Percentiles rank a stretch among this genome's conserved stretches.
Evolutionary conservation across 2,888 invertebrate species (phyloP).

Genomic region (Ceratothoa steindachneri): DNA sequence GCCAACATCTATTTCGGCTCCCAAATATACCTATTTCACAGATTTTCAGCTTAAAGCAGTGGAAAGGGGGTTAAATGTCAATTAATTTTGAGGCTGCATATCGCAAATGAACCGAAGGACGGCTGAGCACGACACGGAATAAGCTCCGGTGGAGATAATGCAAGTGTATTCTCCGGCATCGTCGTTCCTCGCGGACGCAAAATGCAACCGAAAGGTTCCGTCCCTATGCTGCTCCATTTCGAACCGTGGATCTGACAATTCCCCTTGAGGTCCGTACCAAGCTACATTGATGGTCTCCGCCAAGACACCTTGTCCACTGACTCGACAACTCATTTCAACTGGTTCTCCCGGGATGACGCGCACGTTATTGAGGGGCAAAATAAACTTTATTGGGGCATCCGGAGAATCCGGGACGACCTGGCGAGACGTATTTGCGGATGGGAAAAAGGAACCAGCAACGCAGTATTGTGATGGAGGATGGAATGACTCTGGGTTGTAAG

Average conservation of each 20-base stretch:
- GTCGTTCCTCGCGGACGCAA: constrained; percentile 33
- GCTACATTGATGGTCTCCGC: constrained; percentile 32
- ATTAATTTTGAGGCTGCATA: too few relatives aligned
- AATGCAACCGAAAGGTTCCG: constrained; percentile 38
- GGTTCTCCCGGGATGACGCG: constrained; percentile 38
- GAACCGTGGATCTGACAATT: constrained; percentile 39
- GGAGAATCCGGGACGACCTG: constrained; percentile 25
- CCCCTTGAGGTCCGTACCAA: constrained; percentile 39
- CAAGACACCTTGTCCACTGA: constrained; percentile 35
- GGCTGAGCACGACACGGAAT: constrained; percentile 36
- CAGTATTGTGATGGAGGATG: neutral
- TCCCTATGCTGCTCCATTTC: constrained; percentile 43
- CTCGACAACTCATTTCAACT: constrained; percentile 30
- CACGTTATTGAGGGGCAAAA: constrained; percentile 31
- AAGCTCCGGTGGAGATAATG: constrained; percentile 34
- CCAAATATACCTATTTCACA: too few relatives aligned
- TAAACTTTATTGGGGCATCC: constrained; percentile 33
- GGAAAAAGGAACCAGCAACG: neutral
- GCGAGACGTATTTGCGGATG: neutral
- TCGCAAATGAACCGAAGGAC: neutral
- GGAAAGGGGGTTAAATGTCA: too few relatives aligned
- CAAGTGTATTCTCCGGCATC: constrained; percentile 45
- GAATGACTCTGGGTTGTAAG: constrained; percentile 1
- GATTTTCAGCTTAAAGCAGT: too few relatives aligned
- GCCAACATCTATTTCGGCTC: too few relatives aligned